Conservation (phyloP, 2,113 vertebrate genomes). For the Rhegmatorhina hoffmannsi region DNA sequence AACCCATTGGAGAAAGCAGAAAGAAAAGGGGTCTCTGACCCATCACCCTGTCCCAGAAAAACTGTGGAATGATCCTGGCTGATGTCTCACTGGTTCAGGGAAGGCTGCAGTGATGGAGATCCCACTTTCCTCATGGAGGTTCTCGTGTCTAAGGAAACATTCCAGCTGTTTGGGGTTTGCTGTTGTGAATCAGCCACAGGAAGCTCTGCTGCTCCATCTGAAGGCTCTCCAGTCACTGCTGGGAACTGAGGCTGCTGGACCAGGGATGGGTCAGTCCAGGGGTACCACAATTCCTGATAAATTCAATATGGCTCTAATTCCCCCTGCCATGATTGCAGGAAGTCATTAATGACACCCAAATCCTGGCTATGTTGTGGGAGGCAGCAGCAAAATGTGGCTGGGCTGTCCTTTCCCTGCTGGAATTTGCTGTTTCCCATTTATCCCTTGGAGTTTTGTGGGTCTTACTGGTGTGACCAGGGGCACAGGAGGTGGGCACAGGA, state of each 20-base stretch:
- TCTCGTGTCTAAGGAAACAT: neutral
- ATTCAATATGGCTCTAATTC: neutral
- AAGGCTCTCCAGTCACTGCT: neutral
- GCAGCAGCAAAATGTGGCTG: rapidly evolving
- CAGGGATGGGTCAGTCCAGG: neutral
- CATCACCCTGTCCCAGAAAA: neutral
- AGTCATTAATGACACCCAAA: neutral
- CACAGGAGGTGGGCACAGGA: neutral
- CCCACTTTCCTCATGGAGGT: rapidly evolving
- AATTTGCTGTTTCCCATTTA: neutral
- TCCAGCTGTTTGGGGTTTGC: neutral
- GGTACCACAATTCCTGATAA: no score
- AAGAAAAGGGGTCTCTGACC: neutral
- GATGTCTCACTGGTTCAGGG: neutral
- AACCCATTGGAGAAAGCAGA: neutral
- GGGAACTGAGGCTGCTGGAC: neutral
- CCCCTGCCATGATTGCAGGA: neutral
- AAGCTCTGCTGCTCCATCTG: neutral
- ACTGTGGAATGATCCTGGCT: rapidly evolving
- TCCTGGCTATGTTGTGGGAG: neutral
- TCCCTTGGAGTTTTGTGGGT: neutral
- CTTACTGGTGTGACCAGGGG: neutral
- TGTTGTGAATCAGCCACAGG: neutral
- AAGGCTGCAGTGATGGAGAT: neutral
- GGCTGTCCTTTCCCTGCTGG: rapidly evolving